phyloP scores from a whole-genome alignment of 2,113 vertebrate genomes.

The Prunella fulvescens region DNA sequence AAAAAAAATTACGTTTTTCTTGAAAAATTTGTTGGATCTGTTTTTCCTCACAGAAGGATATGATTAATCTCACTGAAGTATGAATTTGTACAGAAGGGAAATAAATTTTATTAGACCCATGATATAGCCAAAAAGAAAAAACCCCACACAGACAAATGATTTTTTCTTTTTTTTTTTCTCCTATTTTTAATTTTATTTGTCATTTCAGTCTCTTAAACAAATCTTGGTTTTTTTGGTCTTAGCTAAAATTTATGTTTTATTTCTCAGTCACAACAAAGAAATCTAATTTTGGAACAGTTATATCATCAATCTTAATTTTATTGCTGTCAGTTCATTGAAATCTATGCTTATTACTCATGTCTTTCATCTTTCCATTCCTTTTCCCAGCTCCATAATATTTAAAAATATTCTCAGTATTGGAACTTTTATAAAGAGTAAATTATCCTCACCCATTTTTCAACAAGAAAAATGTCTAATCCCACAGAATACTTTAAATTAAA shows the following conservation, averaged over 20 bases:
- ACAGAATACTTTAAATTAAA: not conserved
- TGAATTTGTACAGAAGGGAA: not conserved
- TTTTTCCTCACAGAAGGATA: not conserved
- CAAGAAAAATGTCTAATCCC: not conserved
- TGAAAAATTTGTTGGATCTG: not conserved
- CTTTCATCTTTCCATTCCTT: not conserved
- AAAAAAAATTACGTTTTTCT: not conserved
- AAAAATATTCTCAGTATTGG: not conserved
- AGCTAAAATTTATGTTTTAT: not conserved
- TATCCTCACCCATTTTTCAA: not conserved
- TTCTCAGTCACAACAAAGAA: not conserved
- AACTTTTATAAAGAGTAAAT: not conserved
- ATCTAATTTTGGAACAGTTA: not conserved
- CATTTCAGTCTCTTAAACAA: not conserved
- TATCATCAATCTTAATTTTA: not conserved
- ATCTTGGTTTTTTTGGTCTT: not conserved
- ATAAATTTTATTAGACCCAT: not conserved
- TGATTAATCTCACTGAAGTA: not conserved
- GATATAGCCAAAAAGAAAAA: not conserved
- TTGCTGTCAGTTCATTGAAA: not conserved
- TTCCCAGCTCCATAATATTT: not conserved
- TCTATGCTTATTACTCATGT: not conserved
- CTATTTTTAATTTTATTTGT: not conserved
- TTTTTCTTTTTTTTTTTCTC: no score
- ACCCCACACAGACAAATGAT: rapidly evolving